Evolutionary conservation across 2,888 invertebrate species (phyloP), one percentile per base, ranked within the genome.

Genomic region (Leptinotarsa tumamoca): DNA sequence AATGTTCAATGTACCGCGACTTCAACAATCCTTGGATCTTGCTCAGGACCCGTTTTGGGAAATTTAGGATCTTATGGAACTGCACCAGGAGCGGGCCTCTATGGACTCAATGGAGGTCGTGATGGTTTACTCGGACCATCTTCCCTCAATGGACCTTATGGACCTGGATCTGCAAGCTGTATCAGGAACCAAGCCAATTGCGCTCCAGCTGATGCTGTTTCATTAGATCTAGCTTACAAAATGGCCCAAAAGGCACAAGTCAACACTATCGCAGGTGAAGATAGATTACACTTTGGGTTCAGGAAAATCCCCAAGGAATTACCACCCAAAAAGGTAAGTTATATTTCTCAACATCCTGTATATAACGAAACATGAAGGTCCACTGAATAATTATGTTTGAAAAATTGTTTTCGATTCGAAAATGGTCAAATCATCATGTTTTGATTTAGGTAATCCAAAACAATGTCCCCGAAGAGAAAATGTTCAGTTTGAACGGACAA

Each of bases 281-380:
- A 90, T 13, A 89, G 88, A 78, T 82, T 92, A 10, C 85, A 89
- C 4, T 92, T 89, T 79, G 92, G 92, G 2, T 91, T 90, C 76
- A 86, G 87, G 14, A 89, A 88, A 18, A 75, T 88, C 17, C 92
- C 92, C 1, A 82, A 87, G 18, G 90, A 91, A 70, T 84, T 85
- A 0, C 84, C 86, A 15, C 70, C 54, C 33, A 72, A 67, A 27
- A 68, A 72, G 56, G 69, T 78, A 72, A 70, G 67, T 74, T 66
- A 54, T 66, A 51, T 61, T 50, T 51, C 52, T 50, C 4, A 14
- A 10, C 23, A 61, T 14, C 23, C 33, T 33, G 33, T 33, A 33
- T 33, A 43, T 10, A 43, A 43, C 10, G 10, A 13, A 43, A 43
- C 3, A 43, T 43, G 3, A 43, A 10, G 43, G 3, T 43, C 43